Conservation (phyloP, 1,140 invertebrate species). For the Drosophila repleta region DNA sequence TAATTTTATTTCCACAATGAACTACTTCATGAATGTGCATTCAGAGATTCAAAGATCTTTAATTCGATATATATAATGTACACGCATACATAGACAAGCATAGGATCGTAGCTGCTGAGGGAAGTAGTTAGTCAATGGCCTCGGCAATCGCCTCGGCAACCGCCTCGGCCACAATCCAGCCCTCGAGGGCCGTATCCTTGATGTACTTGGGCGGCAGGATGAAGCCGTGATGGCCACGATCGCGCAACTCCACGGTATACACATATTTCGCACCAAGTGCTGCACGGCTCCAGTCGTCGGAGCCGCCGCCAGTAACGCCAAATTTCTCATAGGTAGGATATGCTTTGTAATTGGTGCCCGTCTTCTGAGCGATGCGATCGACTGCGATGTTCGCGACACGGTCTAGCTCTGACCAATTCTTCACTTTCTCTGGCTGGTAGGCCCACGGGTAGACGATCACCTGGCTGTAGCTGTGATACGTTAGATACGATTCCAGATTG, state of each 20-base stretch:
- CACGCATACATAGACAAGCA: slow-evolving; percentile 40
- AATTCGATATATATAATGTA: slow-evolving; percentile 45
- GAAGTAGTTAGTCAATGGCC: slow-evolving; percentile 62
- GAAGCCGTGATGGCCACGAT: slow-evolving; percentile 94
- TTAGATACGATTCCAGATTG: slow-evolving; percentile 86
- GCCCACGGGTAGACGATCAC: slow-evolving; percentile 90
- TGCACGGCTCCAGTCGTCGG: slow-evolving; percentile 95
- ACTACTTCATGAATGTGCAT: too few species aligned
- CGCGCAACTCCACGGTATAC: slow-evolving; percentile 94
- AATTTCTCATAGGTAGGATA: slow-evolving; percentile 85
- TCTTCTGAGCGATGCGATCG: slow-evolving; percentile 65
- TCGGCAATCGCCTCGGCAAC: too few species aligned
- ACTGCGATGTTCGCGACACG: slow-evolving; percentile 88
- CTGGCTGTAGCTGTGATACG: slow-evolving; percentile 89
- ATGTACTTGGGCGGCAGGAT: slow-evolving; percentile 92
- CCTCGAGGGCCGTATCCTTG: slow-evolving; percentile 91
- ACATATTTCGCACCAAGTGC: slow-evolving; percentile 92
- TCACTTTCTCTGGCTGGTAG: slow-evolving; percentile 83
- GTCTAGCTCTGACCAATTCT: slow-evolving; percentile 88
- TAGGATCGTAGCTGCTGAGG: slow-evolving; percentile 1
- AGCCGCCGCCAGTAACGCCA: slow-evolving; percentile 91
- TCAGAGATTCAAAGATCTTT: too few species aligned
- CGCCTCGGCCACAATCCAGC: slow-evolving; percentile 90
- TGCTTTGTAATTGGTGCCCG: slow-evolving; percentile 57
- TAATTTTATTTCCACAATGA: too few species aligned